These are phyloP conservation scores for Thecocarcelia acutangulata DNA, from an alignment of 2,888 invertebrate genomes.

Conservation along the genomic window DNA sequence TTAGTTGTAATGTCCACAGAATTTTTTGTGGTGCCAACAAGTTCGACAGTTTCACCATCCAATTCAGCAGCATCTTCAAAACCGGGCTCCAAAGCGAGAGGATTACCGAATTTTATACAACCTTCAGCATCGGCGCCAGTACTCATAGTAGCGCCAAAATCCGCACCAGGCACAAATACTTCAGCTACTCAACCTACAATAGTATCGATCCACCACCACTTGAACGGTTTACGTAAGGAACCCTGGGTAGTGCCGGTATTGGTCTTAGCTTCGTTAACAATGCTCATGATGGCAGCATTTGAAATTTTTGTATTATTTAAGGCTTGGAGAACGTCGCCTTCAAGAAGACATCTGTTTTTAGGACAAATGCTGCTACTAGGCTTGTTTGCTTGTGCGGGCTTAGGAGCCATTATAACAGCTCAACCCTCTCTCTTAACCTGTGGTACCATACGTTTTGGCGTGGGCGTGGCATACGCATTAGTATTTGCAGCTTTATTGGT, in stretches of 20 bases:
- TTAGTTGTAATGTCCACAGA: slow-evolving; percentile 91
- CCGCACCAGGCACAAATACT: slow-evolving; percentile 57
- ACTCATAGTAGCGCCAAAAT: slow-evolving; percentile 74
- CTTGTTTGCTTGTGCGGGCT: slow-evolving; percentile 89
- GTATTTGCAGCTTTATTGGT: slow-evolving; percentile 95
- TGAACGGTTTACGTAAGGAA: slow-evolving; percentile 84
- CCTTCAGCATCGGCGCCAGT: slow-evolving; percentile 68
- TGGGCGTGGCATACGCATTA: slow-evolving; percentile 91
- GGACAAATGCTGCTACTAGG: slow-evolving; percentile 93
- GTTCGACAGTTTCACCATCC: slow-evolving; percentile 76
- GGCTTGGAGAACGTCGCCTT: slow-evolving; percentile 91
- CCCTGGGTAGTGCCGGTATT: slow-evolving; percentile 95
- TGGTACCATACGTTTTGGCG: slow-evolving; percentile 90
- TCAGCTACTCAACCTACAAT: slow-evolving; percentile 75
- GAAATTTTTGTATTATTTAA: slow-evolving; percentile 94
- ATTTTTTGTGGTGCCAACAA: slow-evolving; percentile 89
- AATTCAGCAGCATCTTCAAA: slow-evolving; percentile 70
- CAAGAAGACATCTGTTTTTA: slow-evolving; percentile 91
- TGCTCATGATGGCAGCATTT: slow-evolving; percentile 92
- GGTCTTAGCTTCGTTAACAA: slow-evolving; percentile 90
- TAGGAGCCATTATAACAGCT: slow-evolving; percentile 89
- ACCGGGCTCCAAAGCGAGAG: slow-evolving; percentile 68
- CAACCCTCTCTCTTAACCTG: slow-evolving; percentile 91
- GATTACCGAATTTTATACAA: slow-evolving; percentile 67
- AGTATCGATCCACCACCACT: slow-evolving; percentile 77